Percentiles rank a stretch among this genome's conserved stretches.
Conservation (phyloP, 92 coral and sea anemone genomes). For the Ricordea florida region DNA sequence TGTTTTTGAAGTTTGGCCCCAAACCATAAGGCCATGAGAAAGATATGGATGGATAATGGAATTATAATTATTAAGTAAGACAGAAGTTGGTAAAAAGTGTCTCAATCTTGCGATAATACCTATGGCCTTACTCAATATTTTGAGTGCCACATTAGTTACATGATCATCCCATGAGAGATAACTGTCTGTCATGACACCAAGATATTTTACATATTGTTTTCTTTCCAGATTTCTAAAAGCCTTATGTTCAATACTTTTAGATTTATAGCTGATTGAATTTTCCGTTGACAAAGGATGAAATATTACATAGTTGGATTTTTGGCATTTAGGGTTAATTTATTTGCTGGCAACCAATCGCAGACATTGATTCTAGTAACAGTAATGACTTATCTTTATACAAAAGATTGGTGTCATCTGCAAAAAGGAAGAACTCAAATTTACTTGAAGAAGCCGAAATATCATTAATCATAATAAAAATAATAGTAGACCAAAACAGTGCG, state of each 20-base stretch:
- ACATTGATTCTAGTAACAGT: slow-evolving; percentile 16
- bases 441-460: slow-evolving; percentile 38
- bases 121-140: too few species aligned
- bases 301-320: not conserved
- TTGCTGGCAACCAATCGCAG: slow-evolving; percentile 8
- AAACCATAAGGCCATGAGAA: slow-evolving; percentile 20
- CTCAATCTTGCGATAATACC: not conserved
- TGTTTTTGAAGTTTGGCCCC: slow-evolving; percentile 32
- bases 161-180: slow-evolving; percentile 3
- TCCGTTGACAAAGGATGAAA: slow-evolving; percentile 1
- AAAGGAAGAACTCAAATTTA: slow-evolving; percentile 15
- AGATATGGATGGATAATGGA: slow-evolving; percentile 28
- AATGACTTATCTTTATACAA: slow-evolving; percentile 45
- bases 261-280: not conserved
- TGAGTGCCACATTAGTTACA: not conserved
- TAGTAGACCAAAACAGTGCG: slow-evolving; percentile 45
- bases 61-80: slow-evolving; percentile 4
- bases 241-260: not conserved
- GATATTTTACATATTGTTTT: not conserved
- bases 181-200: too few species aligned
- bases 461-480: slow-evolving; percentile 47
- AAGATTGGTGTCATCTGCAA: slow-evolving; percentile 62
- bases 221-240: not conserved
- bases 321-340: too few species aligned
- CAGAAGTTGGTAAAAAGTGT: slow-evolving; percentile 2